Percentiles rank a stretch among this genome's conserved stretches.
These are phyloP conservation scores for Halcyon chelicuti DNA, from an alignment of 2,797 vertebrate genomes.

Conservation along the genomic window DNA sequence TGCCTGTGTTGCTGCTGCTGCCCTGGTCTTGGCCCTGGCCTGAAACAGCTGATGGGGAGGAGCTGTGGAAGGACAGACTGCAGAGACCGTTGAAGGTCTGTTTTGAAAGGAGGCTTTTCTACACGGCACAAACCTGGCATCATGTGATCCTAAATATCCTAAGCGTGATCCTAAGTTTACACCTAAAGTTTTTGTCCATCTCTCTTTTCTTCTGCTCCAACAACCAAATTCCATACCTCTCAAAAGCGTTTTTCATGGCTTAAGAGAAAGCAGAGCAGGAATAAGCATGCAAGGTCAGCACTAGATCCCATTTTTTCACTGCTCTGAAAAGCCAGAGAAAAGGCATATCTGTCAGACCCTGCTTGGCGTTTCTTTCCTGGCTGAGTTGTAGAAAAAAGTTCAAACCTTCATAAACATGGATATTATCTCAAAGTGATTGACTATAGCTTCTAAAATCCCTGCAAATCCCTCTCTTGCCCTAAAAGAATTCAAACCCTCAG, in stretches of 20 bases:
- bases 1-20: not conserved
- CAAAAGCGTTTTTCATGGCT: not conserved
- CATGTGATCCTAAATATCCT: not conserved
- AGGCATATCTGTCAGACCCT: not conserved
- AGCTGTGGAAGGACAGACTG: not conserved
- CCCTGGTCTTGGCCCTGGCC: not conserved
- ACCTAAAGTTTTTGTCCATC: not conserved
- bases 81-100: not conserved
- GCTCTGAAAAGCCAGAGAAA: not conserved
- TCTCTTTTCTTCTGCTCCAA: not conserved
- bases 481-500: not conserved
- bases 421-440: not conserved
- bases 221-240: not conserved
- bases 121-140: fast-evolving
- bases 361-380: not conserved
- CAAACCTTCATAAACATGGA: not conserved
- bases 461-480: not conserved
- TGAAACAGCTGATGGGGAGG: not conserved
- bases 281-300: fast-evolving
- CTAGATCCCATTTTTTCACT: not conserved
- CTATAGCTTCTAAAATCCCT: not conserved
- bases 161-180: not conserved
- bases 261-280: not conserved
- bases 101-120: not conserved
- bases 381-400: not conserved